Evolutionary conservation across 2,888 invertebrate species (phyloP).

Genomic region (Prenolepis imparis): DNA sequence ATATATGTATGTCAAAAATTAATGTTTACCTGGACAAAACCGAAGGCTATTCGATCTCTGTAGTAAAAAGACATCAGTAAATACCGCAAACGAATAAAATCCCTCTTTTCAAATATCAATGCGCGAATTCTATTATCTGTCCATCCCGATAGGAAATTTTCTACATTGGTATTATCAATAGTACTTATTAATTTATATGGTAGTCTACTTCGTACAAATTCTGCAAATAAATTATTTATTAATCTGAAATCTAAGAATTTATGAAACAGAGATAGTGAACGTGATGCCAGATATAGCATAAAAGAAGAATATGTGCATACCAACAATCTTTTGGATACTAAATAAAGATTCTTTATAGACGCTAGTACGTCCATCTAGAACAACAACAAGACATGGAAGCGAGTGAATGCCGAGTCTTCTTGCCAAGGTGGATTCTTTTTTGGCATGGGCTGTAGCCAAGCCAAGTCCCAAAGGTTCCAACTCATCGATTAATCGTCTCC

Average conservation of each 20-base stretch:
- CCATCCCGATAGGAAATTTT: slow-evolving; percentile 95
- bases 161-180: slow-evolving; percentile 91
- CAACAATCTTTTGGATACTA: slow-evolving; percentile 93
- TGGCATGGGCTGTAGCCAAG: slow-evolving; percentile 94
- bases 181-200: slow-evolving; percentile 92
- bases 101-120: slow-evolving; percentile 93
- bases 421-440: slow-evolving; percentile 92
- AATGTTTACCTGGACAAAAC: slow-evolving; percentile 88
- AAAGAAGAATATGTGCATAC: slow-evolving; percentile 85
- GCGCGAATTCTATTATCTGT: slow-evolving; percentile 96
- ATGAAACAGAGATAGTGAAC: neutral
- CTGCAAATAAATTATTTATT: slow-evolving; percentile 85
- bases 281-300: neutral
- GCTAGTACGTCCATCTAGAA: slow-evolving; percentile 94
- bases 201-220: slow-evolving; percentile 95
- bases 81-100: slow-evolving; percentile 93
- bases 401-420: slow-evolving; percentile 93
- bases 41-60: slow-evolving; percentile 94
- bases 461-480: slow-evolving; percentile 94
- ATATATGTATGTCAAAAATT: neutral
- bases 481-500: slow-evolving; percentile 94
- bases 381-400: slow-evolving; percentile 93
- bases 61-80: slow-evolving; percentile 95
- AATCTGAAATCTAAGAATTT: neutral
- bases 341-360: slow-evolving; percentile 94